phyloP scores from a whole-genome alignment of 1,140 invertebrate genomes.

The Platyscapa corneri region DNA sequence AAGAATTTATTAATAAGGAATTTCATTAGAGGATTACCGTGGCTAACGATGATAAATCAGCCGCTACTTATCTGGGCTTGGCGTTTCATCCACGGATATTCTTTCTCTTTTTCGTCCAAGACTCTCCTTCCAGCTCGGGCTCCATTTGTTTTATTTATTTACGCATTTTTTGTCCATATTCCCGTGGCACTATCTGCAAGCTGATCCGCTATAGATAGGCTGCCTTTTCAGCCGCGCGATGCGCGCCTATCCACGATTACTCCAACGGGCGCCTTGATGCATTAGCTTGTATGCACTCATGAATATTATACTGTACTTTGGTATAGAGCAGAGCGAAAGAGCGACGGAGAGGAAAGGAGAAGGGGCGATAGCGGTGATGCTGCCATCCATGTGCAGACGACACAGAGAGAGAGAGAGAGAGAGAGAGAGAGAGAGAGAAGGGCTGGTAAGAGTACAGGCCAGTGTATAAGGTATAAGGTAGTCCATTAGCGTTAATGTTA shows the following conservation, averaged over 20 bases:
- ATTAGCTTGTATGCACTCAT: conserved; percentile 70
- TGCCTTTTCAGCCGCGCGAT: conserved; percentile 41
- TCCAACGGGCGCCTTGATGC: conserved; percentile 64
- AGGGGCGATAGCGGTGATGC: conserved; percentile 22
- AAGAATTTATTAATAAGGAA: conserved; percentile 38
- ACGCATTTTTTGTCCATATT: conserved; percentile 6
- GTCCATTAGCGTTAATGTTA: conserved; percentile 76
- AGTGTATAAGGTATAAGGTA: conserved; percentile 70
- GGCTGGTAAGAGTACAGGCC: conserved; percentile 53
- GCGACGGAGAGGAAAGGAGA: conserved; percentile 47
- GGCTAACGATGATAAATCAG: conserved; percentile 54
- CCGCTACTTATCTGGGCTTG: conserved; percentile 32
- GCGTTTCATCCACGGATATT: conserved; percentile 20
- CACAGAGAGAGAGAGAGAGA: not conserved
- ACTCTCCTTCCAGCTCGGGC: not conserved
- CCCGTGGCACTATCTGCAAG: conserved; percentile 10
- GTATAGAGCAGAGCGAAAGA: conserved; percentile 58
- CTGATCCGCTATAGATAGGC: conserved; percentile 35
- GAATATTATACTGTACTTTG: conserved; percentile 70
- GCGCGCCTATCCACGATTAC: conserved; percentile 60
- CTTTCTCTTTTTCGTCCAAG: not conserved
- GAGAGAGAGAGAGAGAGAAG: not conserved
- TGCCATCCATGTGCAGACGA: conserved; percentile 16
- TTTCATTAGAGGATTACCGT: conserved; percentile 26
- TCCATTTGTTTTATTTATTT: conserved; percentile 24